Evolutionary conservation across 2,113 vertebrate genomes (phyloP).

Genomic region (Gopherus evgoodei): DNA sequence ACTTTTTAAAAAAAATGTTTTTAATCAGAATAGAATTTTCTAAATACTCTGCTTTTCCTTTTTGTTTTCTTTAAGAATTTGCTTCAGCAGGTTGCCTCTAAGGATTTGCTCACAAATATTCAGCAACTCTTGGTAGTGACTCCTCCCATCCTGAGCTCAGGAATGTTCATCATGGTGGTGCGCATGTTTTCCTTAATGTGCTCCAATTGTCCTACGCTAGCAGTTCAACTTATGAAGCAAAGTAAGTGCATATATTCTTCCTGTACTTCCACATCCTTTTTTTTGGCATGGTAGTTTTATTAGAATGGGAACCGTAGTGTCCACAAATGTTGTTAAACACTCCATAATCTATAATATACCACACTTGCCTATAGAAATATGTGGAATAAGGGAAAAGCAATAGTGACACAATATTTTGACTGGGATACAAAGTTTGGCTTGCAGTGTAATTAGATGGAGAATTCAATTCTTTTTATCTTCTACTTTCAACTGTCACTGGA

Average conservation of each 20-base stretch:
- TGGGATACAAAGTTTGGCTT: background rate
- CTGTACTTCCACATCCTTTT: background rate
- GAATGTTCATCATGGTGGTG: conserved; percentile 99
- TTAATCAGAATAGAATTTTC: background rate
- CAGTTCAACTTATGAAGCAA: conserved; percentile 99
- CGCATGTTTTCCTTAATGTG: conserved; percentile 99
- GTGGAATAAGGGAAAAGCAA: background rate
- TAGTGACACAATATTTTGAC: background rate
- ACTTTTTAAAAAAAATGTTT: background rate
- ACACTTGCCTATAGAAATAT: background rate
- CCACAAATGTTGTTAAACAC: background rate
- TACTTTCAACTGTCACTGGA: background rate
- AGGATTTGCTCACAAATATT: conserved; percentile 97
- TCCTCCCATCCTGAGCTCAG: conserved; percentile 96
- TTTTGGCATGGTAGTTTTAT: background rate
- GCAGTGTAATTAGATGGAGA: background rate
- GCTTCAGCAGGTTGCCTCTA: conserved; percentile 97
- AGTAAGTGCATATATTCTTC: conserved; percentile 83
- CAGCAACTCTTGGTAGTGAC: conserved; percentile 98
- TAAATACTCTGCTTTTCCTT: background rate
- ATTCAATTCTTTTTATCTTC: background rate
- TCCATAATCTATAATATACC: background rate
- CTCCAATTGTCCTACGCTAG: conserved; percentile 96
- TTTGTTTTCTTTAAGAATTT: conserved; percentile 85
- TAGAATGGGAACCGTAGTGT: background rate